Evolutionary conservation across 2,113 vertebrate species (phyloP).

Genomic region (Ctenomys sociabilis): DNA sequence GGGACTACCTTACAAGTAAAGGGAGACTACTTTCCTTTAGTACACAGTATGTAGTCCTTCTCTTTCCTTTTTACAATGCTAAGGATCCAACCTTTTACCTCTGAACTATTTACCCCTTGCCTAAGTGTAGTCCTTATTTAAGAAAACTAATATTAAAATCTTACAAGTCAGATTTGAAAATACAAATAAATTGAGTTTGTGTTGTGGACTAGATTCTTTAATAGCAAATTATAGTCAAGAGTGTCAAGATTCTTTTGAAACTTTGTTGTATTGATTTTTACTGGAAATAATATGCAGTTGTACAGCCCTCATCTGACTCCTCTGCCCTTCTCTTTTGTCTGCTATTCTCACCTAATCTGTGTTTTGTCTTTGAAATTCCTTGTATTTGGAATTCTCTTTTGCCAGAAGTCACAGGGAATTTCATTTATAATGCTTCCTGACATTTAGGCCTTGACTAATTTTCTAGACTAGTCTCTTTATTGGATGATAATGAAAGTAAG

Average conservation of each 20-base stretch:
- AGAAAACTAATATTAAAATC: constrained; percentile 39
- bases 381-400: not conserved
- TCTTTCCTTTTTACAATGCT: not conserved
- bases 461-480: not conserved
- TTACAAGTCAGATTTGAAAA: constrained; percentile 15
- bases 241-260: constrained; percentile 15
- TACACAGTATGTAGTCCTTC: not conserved
- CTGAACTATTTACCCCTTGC: not conserved
- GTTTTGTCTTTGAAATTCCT: constrained; percentile 5
- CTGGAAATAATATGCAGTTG: constrained; percentile 24
- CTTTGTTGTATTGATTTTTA: constrained; percentile 51
- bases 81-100: not conserved
- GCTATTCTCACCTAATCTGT: not conserved
- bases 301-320: not conserved
- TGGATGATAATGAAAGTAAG: not conserved
- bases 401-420: not conserved
- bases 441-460: constrained; percentile 30
- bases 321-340: not conserved
- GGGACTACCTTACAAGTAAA: not conserved
- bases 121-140: constrained; percentile 5
- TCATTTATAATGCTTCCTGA: not conserved
- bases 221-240: not conserved
- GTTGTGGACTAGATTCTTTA: not conserved
- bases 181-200: constrained; percentile 44
- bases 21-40: not conserved